These are phyloP conservation scores for Aporophyla lueneburgensis DNA, from an alignment of 2,888 invertebrate species.

Conservation along the genomic window DNA sequence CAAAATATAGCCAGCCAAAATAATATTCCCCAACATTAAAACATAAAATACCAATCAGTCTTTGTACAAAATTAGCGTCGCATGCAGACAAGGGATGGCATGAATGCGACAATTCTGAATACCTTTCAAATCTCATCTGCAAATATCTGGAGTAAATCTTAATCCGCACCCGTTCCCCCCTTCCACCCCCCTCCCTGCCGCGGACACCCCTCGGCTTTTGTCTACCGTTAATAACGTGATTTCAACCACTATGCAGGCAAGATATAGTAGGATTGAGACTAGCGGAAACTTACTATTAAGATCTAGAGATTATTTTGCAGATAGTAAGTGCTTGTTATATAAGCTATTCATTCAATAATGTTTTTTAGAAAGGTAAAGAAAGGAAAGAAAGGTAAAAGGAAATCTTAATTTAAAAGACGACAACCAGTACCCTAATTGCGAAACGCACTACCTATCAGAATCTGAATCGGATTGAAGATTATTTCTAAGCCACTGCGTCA, in stretches of 20 bases:
- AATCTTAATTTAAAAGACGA: no score
- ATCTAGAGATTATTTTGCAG: not conserved
- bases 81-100: constrained; percentile 72
- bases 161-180: constrained; percentile 73
- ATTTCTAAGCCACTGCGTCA: no score
- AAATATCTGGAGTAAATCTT: constrained; percentile 87
- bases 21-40: constrained; percentile 29
- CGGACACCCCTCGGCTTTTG: constrained; percentile 60
- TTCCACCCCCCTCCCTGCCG: constrained; percentile 37
- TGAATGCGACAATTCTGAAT: constrained; percentile 74
- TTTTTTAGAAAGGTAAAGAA: no score
- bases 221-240: constrained; percentile 68
- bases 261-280: constrained; percentile 17
- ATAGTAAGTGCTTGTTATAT: not conserved
- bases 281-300: not conserved
- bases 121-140: constrained; percentile 83
- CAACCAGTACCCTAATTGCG: no score
- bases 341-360: no score
- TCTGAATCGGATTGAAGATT: no score
- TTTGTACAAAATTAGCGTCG: constrained; percentile 72
- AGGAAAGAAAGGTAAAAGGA: no score
- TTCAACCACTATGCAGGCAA: constrained; percentile 50
- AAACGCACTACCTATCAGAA: no score
- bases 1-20: not conserved
- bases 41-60: constrained; percentile 56